Conservation (phyloP, 2,113 vertebrate species). For the Austrofundulus limnaeus region DNA sequence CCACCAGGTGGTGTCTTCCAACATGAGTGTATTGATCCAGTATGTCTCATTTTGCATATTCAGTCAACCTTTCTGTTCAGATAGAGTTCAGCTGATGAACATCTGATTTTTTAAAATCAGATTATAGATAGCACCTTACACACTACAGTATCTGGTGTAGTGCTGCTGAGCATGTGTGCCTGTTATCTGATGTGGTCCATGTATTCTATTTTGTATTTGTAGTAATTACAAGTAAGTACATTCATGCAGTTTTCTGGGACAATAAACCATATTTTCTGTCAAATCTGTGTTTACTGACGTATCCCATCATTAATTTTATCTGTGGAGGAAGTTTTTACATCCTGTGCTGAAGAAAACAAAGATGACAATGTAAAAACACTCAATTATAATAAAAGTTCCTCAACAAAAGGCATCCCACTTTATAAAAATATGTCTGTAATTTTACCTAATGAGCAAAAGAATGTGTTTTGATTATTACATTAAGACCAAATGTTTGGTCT, state of each 20-base stretch:
- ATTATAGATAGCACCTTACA: slow-evolving; percentile 16
- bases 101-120: slow-evolving; percentile 19
- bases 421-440: background rate
- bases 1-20: slow-evolving; percentile 80
- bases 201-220: no score
- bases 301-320: background rate
- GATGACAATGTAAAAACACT: no score
- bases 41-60: slow-evolving; percentile 60
- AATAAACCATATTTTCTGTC: no score
- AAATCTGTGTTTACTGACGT: no score
- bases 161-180: background rate
- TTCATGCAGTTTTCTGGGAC: no score
- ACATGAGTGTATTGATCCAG: slow-evolving; percentile 58
- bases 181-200: no score
- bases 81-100: slow-evolving; percentile 4
- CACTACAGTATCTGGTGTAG: slow-evolving; percentile 8
- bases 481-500: background rate
- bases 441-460: background rate
- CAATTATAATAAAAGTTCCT: background rate
- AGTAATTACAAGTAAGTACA: no score
- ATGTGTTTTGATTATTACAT: background rate
- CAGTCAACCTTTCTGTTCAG: slow-evolving; percentile 33
- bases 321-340: background rate
- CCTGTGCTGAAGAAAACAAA: background rate
- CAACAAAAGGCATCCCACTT: no score